Evolutionary conservation across 1,140 invertebrate species (phyloP), one percentile per base, ranked within the genome.

Genomic region (Ericerus pela): DNA sequence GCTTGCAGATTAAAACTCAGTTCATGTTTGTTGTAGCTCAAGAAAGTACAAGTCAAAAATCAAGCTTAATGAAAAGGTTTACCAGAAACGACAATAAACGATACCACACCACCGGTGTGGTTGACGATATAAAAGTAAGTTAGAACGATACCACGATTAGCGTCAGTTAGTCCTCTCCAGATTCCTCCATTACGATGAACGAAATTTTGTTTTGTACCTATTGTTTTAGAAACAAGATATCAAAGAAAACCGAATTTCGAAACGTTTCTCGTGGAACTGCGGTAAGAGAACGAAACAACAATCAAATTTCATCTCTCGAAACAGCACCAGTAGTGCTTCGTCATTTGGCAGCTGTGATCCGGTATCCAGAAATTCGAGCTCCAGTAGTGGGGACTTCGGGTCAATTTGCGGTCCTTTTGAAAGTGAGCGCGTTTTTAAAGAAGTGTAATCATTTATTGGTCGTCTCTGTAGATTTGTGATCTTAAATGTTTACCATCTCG

Each of bases 261-360:
- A 82, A 68, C 68, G 79, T 26, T 66, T 80, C 14, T 81, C 79
- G 12, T 80, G 78, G 78, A 80, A 81, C 66, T 77, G 73, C 60
- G 75, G 74, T 60, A 66, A 31, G 28, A 43, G 36, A 38, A 16
- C 33, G 31, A 37, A 52, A 43, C 22, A 28, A 30, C 18, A 43
- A 52, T 31, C 29, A 22, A 16, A 14, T 47, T 16, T 20, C 12
- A 10, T 22, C 36, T 26, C 16, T 56, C 12, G 38, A 51, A 16
- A 31, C 28, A 26, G 22, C 51, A 27, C 16, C 28, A 24, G 26
- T 14, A 30, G 55, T 22, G 22, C 18, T 41, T 26, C 37, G n/a
- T 28, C 54, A 27, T 55, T 38, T 33, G 22, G 29, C 16, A 33
- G 29, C 6, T 22, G 33, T 16, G 52, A 54, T 33, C n/a, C 52